Evolutionary conservation across 2,888 invertebrate genomes (phyloP).

Genomic region (Folsomia candida): DNA sequence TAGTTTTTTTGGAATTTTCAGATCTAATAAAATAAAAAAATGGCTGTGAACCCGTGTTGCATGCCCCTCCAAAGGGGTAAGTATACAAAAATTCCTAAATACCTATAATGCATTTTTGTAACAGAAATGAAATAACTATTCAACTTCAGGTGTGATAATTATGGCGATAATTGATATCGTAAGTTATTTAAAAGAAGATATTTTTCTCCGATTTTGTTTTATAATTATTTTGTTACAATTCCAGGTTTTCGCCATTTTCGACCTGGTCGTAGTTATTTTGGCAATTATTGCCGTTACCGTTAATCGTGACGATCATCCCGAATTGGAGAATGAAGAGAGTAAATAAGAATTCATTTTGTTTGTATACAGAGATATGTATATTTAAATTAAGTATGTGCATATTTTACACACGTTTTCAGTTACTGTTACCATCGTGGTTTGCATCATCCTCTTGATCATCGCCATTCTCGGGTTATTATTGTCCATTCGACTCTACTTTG

Average conservation of each 20-base stretch:
- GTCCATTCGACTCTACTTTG: slow-evolving; percentile 19
- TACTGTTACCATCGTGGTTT: background rate
- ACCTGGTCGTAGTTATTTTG: slow-evolving; percentile 16
- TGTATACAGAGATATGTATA: background rate
- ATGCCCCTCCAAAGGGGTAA: slow-evolving; percentile 22
- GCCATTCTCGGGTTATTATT: slow-evolving; percentile 19
- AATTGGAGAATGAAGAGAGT: background rate
- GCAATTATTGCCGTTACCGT: background rate
- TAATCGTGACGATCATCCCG: background rate
- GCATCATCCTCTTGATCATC: slow-evolving; percentile 1
- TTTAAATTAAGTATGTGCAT: background rate
- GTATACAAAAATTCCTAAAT: no score
- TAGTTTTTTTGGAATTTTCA: no score
- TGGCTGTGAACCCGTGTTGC: slow-evolving; percentile 18
- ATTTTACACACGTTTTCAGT: no score
- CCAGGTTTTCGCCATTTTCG: slow-evolving; percentile 18
- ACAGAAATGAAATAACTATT: no score
- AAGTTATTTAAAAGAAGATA: background rate
- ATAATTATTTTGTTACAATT: background rate
- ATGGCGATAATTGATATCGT: slow-evolving; percentile 26
- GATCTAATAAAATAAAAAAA: no score
- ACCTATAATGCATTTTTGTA: no score
- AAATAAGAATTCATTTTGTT: background rate
- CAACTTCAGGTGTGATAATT: no score
- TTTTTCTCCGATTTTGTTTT: background rate